Percentiles rank a stretch among this genome's conserved stretches.
Evolutionary conservation across 2,797 vertebrate species (phyloP).

Genomic region (Argentina silus): DNA sequence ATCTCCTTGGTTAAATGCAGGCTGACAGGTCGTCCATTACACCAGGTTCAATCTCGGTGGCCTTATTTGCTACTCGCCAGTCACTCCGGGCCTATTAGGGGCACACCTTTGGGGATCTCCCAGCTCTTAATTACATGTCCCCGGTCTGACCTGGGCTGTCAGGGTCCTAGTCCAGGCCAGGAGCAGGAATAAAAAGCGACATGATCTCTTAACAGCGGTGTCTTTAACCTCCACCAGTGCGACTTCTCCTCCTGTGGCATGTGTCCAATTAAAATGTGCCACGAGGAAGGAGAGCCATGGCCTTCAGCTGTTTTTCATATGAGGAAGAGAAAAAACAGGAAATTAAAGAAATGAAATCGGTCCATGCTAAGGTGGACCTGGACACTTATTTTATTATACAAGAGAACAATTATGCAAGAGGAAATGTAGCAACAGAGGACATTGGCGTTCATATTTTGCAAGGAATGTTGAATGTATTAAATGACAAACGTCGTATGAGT

Average conservation of each 20-base stretch:
- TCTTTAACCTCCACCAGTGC: constrained; percentile 19
- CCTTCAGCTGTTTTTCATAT: constrained; percentile 40
- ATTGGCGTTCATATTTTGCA: neutral
- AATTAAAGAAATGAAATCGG: neutral
- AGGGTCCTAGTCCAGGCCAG: constrained; percentile 11
- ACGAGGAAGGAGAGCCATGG: constrained; percentile 22
- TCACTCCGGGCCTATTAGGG: constrained; percentile 42
- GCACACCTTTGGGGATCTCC: constrained; percentile 35
- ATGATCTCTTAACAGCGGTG: constrained; percentile 7
- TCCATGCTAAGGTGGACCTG: neutral
- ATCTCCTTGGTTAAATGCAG: constrained; percentile 28
- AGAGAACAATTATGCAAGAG: neutral
- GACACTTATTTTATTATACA: neutral
- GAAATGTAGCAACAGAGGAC: neutral
- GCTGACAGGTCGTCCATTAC: constrained; percentile 45
- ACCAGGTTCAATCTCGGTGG: constrained; percentile 33
- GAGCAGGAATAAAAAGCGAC: constrained; percentile 4
- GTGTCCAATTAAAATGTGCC: constrained; percentile 45
- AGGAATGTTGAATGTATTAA: neutral
- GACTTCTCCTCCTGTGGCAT: constrained; percentile 16
- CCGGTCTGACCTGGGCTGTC: constrained; percentile 29
- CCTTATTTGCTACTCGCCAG: constrained; percentile 33
- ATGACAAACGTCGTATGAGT: neutral
- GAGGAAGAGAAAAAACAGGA: neutral
- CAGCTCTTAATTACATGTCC: constrained; percentile 38